Evolutionary conservation across 2,888 invertebrate genomes (phyloP).

Genomic region (Drosophila recens): DNA sequence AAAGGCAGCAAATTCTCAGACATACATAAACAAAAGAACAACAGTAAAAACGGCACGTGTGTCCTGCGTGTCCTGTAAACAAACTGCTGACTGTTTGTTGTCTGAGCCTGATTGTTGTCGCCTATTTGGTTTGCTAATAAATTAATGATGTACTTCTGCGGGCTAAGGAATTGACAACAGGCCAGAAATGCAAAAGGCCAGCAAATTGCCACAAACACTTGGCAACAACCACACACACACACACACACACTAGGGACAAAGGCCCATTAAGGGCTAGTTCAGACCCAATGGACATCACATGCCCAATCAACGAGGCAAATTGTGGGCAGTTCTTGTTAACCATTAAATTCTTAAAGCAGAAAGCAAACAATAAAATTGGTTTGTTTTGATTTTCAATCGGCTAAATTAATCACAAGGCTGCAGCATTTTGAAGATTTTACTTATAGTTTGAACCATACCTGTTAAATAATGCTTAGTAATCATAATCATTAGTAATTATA

Average conservation of each 20-base stretch:
- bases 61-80: constrained; percentile 41
- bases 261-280: constrained; percentile 37
- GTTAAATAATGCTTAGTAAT: too few relatives aligned
- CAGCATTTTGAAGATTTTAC: too few relatives aligned
- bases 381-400: background rate
- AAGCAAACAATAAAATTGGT: background rate
- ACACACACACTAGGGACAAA: constrained; percentile 3
- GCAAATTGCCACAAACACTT: constrained; percentile 71
- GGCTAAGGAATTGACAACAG: constrained; percentile 32
- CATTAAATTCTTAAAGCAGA: constrained; percentile 5
- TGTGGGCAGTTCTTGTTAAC: constrained; percentile 27
- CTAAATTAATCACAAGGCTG: background rate
- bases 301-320: constrained; percentile 28
- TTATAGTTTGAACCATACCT: too few relatives aligned
- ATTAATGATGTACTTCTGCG: constrained; percentile 77
- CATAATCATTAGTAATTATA: too few relatives aligned
- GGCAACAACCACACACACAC: constrained; percentile 35
- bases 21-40: constrained; percentile 5
- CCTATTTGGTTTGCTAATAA: constrained; percentile 79
- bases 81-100: constrained; percentile 47
- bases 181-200: constrained; percentile 29
- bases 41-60: constrained; percentile 44
- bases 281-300: constrained; percentile 26
- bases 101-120: constrained; percentile 54
- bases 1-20: constrained; percentile 3